These are phyloP conservation scores for Australoheros facetus DNA, from an alignment of 2,797 vertebrate species.

Conservation along the genomic window DNA sequence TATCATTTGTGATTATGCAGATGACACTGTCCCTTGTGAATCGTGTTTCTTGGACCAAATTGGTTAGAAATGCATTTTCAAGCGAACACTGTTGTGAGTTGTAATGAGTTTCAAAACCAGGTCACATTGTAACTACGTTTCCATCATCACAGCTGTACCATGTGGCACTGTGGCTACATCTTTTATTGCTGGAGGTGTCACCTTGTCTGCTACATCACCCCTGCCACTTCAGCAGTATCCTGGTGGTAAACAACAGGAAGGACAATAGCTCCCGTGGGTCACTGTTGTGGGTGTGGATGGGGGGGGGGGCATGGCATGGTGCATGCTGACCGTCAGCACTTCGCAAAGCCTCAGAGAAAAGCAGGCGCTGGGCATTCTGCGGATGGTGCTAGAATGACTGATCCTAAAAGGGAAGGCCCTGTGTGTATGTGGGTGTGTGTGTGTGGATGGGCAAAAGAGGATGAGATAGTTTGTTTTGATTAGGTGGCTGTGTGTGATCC, in stretches of 20 bases:
- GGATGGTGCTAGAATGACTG: slow-evolving; percentile 68
- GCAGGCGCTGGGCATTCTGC: slow-evolving; percentile 55
- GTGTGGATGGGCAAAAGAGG: slow-evolving; percentile 22
- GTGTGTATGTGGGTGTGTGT: neutral
- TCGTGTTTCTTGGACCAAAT: neutral
- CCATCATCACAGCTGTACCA: neutral
- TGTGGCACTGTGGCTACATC: neutral
- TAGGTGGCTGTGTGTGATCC: slow-evolving; percentile 53
- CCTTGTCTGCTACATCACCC: slow-evolving; percentile 39
- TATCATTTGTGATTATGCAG: neutral
- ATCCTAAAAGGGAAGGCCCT: slow-evolving; percentile 31
- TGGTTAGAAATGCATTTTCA: neutral
- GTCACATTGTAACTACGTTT: neutral
- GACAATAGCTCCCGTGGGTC: slow-evolving; percentile 58
- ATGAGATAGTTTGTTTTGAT: slow-evolving; percentile 62
- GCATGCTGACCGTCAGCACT: slow-evolving; percentile 79
- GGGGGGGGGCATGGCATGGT: slow-evolving; percentile 11
- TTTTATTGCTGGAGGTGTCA: slow-evolving; percentile 27
- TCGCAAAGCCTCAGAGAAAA: slow-evolving; percentile 74
- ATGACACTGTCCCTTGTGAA: neutral
- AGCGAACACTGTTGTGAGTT: neutral
- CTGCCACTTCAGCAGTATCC: slow-evolving; percentile 69
- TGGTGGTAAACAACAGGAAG: slow-evolving; percentile 66
- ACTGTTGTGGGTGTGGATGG: slow-evolving; percentile 27
- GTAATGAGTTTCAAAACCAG: neutral